Base-by-base conservation (phyloP, 2,113 vertebrate species). In the Pomatorhinus ruficollis region DNA sequence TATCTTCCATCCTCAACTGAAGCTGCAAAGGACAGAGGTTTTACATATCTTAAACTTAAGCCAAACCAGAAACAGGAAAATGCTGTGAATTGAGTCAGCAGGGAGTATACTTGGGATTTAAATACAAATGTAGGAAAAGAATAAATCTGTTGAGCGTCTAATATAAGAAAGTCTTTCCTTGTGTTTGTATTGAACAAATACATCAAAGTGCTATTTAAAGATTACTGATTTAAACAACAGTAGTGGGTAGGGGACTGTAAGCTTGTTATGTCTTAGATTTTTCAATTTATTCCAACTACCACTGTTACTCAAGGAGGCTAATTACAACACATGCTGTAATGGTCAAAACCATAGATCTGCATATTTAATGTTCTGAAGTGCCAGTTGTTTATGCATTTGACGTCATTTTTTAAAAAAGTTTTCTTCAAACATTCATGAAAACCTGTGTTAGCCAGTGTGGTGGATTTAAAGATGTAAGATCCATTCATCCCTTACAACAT, bases 51-150 rank as follows among this genome's bases (percentile, higher is more conserved):
- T 44, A 39, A 59, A 59, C 50, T 80, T 53, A 64, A 94, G 37
- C 44, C 28, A 42, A 45, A 56, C 31, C 47, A 68, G 72, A 86
- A 88, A 33, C 50, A 66, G 76, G 22, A 60, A 87, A 54, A 66
- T 66, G 10, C 42, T 76, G 75, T 92, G 82, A 64, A 87, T 79
- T 79, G 37, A 87, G 22, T 65, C 85, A 93, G 78, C 70, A 49
- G 61, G 75, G 66, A 93, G 27, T 31, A 18, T 82, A 25, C 15
- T 80, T 77, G 37, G 24, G 15, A 52, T 68, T 95, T 64, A 82
- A 90, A 64, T 60, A 82, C 40, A 75, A 71, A 56, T 82, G 30
- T 39, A 57, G 50, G 64, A 75, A 74, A 93, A 77, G 12, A 86
- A 61, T 42, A 88, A 63, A 86, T 65, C 30, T 68, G 33, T 53